Evolutionary conservation across 2,888 invertebrate species (phyloP).

Genomic region (Sphinx pinastri): DNA sequence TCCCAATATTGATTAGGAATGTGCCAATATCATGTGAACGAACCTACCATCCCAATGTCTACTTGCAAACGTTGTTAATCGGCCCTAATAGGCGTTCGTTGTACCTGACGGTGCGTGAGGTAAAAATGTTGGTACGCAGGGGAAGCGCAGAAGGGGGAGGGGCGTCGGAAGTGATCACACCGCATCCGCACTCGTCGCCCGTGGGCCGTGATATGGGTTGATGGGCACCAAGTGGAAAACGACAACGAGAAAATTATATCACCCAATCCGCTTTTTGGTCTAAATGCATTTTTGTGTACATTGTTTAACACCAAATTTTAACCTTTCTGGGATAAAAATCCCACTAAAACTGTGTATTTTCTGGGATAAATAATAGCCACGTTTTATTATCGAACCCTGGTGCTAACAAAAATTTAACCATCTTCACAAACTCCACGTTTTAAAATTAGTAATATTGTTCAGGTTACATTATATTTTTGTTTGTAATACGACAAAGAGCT

Average conservation of each 20-base stretch:
- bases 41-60: neutral
- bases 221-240: constrained; percentile 8
- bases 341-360: too few species aligned
- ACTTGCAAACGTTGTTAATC: constrained; percentile 12
- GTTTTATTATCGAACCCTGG: too few species aligned
- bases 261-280: too few species aligned
- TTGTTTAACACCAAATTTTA: too few species aligned
- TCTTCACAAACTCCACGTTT: too few species aligned
- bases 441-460: too few species aligned
- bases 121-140: neutral
- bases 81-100: constrained; percentile 14
- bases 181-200: constrained; percentile 13
- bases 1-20: neutral
- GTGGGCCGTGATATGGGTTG: constrained; percentile 8
- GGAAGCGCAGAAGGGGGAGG: neutral
- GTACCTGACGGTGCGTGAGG: constrained; percentile 17
- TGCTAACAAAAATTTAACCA: too few species aligned
- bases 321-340: too few species aligned
- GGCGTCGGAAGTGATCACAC: neutral
- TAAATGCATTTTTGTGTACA: too few species aligned
- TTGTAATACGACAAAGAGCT: too few species aligned
- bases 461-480: too few species aligned
- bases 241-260: neutral
- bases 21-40: neutral
- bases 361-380: too few species aligned